A percentile compares a stretch with the other conserved stretches of the same genome.
Conservation (phyloP, 2,797 vertebrate genomes). For the Phoebastria nigripes region DNA sequence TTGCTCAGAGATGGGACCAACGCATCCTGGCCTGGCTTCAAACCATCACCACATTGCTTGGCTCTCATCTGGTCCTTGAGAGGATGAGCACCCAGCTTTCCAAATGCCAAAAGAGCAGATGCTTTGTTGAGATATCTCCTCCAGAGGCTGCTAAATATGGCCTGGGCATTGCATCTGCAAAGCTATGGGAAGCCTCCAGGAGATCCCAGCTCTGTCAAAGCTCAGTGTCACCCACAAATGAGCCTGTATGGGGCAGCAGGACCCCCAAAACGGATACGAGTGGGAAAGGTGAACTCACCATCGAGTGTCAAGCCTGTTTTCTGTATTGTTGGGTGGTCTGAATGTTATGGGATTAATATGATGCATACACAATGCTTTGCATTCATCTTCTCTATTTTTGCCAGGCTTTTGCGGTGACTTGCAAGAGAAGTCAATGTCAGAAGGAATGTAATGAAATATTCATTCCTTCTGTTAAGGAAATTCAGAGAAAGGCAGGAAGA, state of each 20-base stretch:
- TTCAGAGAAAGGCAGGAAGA: constrained; percentile 7
- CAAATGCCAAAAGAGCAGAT: background rate
- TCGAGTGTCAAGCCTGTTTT: accelerated
- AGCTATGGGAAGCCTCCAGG: background rate
- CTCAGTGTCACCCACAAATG: background rate
- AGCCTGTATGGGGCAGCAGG: background rate
- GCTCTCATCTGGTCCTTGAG: accelerated
- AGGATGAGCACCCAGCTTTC: accelerated
- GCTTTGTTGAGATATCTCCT: background rate
- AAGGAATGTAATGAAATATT: constrained; percentile 15
- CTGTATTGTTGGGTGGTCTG: background rate
- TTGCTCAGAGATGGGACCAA: background rate
- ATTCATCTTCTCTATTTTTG: background rate
- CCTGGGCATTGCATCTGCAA: background rate
- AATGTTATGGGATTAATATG: background rate
- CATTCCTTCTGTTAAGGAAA: constrained; percentile 16
- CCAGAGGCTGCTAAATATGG: background rate
- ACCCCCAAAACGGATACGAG: background rate
- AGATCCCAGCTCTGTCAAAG: background rate
- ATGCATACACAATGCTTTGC: background rate
- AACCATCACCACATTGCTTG: background rate
- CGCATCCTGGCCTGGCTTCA: background rate
- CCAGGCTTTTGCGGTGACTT: constrained; percentile 1
- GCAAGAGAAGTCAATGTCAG: background rate
- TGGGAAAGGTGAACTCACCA: background rate